These are phyloP conservation scores for Ormyrus pomaceus DNA, from an alignment of 2,888 invertebrate species.

Conservation along the genomic window DNA sequence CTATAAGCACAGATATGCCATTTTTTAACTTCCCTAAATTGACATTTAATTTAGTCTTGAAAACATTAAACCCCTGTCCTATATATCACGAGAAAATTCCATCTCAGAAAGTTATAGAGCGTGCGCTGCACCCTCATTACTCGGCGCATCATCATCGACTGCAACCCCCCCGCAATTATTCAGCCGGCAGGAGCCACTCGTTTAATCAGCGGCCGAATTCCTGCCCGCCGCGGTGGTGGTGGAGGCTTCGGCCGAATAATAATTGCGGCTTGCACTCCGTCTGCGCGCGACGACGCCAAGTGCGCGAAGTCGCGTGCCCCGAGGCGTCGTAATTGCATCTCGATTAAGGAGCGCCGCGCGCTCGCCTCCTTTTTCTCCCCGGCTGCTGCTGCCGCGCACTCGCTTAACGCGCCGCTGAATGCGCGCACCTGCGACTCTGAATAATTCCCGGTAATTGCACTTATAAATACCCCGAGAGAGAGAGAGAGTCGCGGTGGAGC, in stretches of 20 bases:
- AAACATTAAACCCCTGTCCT: too few species aligned
- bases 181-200: too few species aligned
- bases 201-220: too few species aligned
- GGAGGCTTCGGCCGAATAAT: neutral
- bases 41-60: too few species aligned
- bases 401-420: neutral
- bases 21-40: too few species aligned
- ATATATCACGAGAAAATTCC: too few species aligned
- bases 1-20: too few species aligned
- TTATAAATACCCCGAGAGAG: conserved; percentile 18
- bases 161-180: too few species aligned
- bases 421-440: conserved; percentile 1
- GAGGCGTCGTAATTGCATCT: conserved; percentile 44
- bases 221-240: too few species aligned
- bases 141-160: too few species aligned
- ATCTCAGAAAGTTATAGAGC: too few species aligned
- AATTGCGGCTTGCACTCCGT: conserved; percentile 21
- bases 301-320: conserved; percentile 17
- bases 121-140: too few species aligned
- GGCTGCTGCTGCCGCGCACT: neutral
- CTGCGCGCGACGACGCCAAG: neutral
- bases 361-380: conserved; percentile 16
- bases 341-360: conserved; percentile 31
- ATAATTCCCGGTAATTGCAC: conserved; percentile 48
- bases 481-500: neutral